A percentile compares a stretch with the other conserved stretches of the same genome.
These are phyloP conservation scores for Martes martes DNA, from an alignment of 2,113 vertebrate species.

Conservation along the genomic window DNA sequence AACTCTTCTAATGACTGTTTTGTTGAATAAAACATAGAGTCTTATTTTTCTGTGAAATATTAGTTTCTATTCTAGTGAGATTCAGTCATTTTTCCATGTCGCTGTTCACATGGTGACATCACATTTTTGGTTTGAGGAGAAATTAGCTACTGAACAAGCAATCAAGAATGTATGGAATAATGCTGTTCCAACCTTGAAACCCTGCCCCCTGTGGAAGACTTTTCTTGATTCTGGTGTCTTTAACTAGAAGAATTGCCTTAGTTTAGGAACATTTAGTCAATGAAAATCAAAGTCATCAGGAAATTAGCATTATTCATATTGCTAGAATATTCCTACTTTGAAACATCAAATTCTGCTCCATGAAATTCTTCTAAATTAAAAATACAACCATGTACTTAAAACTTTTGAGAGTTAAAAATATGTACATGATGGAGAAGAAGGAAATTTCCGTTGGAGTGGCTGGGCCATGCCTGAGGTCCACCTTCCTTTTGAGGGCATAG, in stretches of 20 bases:
- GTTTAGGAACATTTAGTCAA: neutral
- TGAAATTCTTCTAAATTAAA: constrained; percentile 33
- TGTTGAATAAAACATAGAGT: neutral
- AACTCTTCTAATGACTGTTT: neutral
- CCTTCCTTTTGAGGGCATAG: neutral
- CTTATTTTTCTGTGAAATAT: neutral
- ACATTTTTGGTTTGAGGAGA: neutral
- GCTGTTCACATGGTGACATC: neutral
- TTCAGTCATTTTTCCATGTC: neutral
- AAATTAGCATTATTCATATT: neutral
- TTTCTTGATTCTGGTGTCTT: constrained; percentile 3
- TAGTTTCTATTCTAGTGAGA: neutral
- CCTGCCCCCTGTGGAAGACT: neutral
- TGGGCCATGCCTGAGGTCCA: neutral
- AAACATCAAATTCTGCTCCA: neutral
- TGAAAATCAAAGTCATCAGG: neutral
- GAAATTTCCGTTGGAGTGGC: neutral
- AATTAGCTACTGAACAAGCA: neutral
- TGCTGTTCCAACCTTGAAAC: neutral
- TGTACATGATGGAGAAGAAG: neutral
- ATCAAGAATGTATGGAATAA: neutral
- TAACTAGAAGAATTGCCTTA: neutral
- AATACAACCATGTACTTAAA: neutral
- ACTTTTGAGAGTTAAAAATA: constrained; percentile 42
- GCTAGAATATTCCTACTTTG: neutral